A percentile compares a stretch with the other conserved stretches of the same genome.
These are phyloP conservation scores for Trissolcus basalis DNA, from an alignment of 1,140 invertebrate species.

Conservation along the genomic window DNA sequence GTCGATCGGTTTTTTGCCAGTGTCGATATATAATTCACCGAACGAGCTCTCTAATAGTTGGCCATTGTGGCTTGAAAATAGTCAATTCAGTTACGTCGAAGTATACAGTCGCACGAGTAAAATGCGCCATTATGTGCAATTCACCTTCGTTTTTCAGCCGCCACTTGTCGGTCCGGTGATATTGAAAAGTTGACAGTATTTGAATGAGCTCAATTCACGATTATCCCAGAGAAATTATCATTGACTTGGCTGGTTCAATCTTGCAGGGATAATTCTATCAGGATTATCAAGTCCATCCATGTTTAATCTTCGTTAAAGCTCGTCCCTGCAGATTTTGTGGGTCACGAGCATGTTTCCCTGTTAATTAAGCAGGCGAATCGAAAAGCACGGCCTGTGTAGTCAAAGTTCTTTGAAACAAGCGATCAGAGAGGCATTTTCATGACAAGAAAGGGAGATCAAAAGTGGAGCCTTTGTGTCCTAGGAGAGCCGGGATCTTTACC, in stretches of 20 bases:
- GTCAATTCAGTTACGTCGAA: not conserved
- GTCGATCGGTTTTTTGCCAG: slow-evolving; percentile 25
- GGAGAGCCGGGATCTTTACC: slow-evolving; percentile 29
- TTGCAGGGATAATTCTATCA: slow-evolving; percentile 54
- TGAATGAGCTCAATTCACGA: too few relatives aligned
- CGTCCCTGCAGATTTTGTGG: slow-evolving; percentile 27
- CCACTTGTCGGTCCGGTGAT: too few relatives aligned
- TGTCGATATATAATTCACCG: slow-evolving; percentile 30
- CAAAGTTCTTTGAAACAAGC: slow-evolving; percentile 34
- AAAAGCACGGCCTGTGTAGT: slow-evolving; percentile 17
- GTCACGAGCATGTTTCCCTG: slow-evolving; percentile 23
- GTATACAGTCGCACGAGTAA: too few relatives aligned
- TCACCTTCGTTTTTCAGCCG: slow-evolving; percentile 1
- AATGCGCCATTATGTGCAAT: slow-evolving; percentile 5
- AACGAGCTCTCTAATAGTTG: slow-evolving; percentile 7
- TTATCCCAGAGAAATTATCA: slow-evolving; percentile 60
- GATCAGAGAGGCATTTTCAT: slow-evolving; percentile 6
- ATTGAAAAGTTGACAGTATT: too few relatives aligned
- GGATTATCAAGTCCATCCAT: slow-evolving; percentile 66
- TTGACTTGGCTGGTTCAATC: slow-evolving; percentile 59
- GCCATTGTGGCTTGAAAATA: not conserved
- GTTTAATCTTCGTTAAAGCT: slow-evolving; percentile 55
- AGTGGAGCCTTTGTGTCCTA: slow-evolving; percentile 24
- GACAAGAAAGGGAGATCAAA: slow-evolving; percentile 39
- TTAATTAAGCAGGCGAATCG: slow-evolving; percentile 42